These are phyloP conservation scores for Trissoscelio sp. DNA, from an alignment of 2,888 invertebrate genomes.

Conservation along the genomic window DNA sequence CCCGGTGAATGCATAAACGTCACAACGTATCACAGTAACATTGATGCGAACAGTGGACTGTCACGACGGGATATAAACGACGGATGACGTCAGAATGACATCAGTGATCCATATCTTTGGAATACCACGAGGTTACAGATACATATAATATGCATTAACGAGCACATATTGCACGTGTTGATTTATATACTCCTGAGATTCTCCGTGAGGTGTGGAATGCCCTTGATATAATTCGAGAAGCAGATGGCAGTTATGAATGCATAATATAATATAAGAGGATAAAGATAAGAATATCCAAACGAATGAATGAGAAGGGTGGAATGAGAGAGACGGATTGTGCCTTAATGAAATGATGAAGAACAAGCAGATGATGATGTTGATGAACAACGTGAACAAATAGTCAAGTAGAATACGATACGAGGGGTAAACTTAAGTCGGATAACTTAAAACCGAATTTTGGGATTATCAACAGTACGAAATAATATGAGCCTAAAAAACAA, in stretches of 20 bases:
- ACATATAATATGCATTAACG: constrained; percentile 69
- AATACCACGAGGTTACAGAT: constrained; percentile 71
- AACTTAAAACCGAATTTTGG: constrained; percentile 57
- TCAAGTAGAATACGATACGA: too few relatives aligned
- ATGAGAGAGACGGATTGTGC: constrained; percentile 37
- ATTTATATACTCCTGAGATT: constrained; percentile 65
- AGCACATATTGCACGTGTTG: constrained; percentile 62
- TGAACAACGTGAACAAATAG: too few relatives aligned
- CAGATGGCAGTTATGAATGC: constrained; percentile 71
- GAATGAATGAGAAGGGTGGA: constrained; percentile 19
- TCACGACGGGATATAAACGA: constrained; percentile 82
- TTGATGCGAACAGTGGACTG: constrained; percentile 78
- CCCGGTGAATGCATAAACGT: constrained; percentile 67
- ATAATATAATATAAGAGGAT: constrained; percentile 72
- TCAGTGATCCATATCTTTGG: constrained; percentile 82
- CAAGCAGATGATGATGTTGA: constrained; percentile 28
- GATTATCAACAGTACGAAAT: constrained; percentile 45
- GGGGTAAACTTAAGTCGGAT: constrained; percentile 54
- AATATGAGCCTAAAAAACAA: not conserved
- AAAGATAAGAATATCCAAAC: constrained; percentile 57
- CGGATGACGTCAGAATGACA: constrained; percentile 82
- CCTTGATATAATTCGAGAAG: constrained; percentile 73
- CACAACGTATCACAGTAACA: constrained; percentile 75
- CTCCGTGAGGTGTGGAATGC: constrained; percentile 69
- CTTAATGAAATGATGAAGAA: constrained; percentile 38